A percentile compares a stretch with the other conserved stretches of the same genome.
Conservation (phyloP, 2,113 vertebrate species). For the Syrmaticus mikado region DNA sequence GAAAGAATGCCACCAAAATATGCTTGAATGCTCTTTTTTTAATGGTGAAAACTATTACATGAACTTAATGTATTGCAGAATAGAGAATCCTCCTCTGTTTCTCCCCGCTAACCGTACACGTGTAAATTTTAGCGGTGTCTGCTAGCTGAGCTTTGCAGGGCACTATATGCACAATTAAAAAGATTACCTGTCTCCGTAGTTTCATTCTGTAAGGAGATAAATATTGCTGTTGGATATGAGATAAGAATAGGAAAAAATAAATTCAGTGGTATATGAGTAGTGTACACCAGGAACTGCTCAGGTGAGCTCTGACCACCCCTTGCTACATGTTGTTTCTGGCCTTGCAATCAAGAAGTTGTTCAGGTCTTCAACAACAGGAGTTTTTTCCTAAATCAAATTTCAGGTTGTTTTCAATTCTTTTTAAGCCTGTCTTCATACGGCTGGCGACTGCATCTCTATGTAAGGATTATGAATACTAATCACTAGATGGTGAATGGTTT, state of each 20-base stretch:
- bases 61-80: neutral
- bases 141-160: neutral
- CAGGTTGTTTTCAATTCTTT: neutral
- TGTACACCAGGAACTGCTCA: neutral
- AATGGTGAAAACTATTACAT: neutral
- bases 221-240: neutral
- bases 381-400: neutral
- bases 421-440: neutral
- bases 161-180: neutral
- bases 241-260: neutral
- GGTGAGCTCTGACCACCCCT: neutral
- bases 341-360: neutral
- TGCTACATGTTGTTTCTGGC: neutral
- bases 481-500: neutral
- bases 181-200: neutral
- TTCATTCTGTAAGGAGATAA: neutral
- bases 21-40: neutral
- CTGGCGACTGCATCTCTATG: neutral
- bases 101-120: neutral
- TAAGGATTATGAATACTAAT: neutral
- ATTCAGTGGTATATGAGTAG: neutral
- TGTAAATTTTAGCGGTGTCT: neutral
- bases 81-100: neutral
- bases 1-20: neutral
- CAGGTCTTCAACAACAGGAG: neutral